A percentile compares a stretch with the other conserved stretches of the same genome.
Evolutionary conservation across 2,797 vertebrate species (phyloP).

Genomic region (Cyprinella venusta): DNA sequence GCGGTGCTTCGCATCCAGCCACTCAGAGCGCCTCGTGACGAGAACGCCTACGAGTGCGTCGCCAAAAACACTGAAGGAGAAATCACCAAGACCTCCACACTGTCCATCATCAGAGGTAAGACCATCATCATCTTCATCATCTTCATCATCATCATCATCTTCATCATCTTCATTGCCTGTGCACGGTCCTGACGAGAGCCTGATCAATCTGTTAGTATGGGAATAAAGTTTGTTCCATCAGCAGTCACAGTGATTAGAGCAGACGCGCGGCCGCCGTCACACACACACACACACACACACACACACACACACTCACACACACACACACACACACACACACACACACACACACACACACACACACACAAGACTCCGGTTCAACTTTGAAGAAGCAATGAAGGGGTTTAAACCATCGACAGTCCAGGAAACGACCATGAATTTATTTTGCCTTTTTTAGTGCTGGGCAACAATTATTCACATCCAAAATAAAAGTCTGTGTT

Average conservation of each 20-base stretch:
- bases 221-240: conserved; percentile 51
- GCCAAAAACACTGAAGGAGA: conserved; percentile 91
- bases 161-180: neutral
- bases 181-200: conserved; percentile 27
- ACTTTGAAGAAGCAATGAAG: neutral
- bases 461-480: too few relatives aligned
- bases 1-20: conserved; percentile 96
- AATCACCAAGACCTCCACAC: conserved; percentile 90
- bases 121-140: neutral
- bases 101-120: conserved; percentile 95
- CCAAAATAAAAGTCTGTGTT: too few relatives aligned
- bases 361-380: too few relatives aligned
- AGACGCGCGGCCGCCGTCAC: conserved; percentile 1
- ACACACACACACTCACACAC: too few relatives aligned
- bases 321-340: too few relatives aligned
- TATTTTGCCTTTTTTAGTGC: too few relatives aligned
- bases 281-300: too few relatives aligned
- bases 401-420: neutral
- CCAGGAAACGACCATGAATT: neutral
- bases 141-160: neutral
- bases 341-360: too few relatives aligned
- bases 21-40: conserved; percentile 91
- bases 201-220: conserved; percentile 54
- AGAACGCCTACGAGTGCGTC: conserved; percentile 94
- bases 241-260: conserved; percentile 46